A percentile compares a stretch with the other conserved stretches of the same genome.
phyloP scores from a whole-genome alignment of 1,140 invertebrate genomes.

The Anthonomus grandis region DNA sequence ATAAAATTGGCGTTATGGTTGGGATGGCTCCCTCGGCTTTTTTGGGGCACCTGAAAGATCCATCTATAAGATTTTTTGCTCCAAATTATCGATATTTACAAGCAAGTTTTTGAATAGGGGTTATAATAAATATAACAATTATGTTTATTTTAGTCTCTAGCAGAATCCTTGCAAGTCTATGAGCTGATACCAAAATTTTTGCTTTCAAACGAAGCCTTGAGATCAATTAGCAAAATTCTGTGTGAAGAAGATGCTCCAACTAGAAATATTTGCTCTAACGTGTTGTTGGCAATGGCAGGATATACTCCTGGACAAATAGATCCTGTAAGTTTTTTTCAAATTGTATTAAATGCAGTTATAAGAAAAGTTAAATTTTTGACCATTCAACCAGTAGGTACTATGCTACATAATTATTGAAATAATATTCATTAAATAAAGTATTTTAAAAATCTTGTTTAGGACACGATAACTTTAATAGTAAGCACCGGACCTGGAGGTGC shows the following conservation, averaged over 20 bases:
- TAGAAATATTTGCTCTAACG: conserved; percentile 3
- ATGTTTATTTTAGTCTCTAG: conserved; percentile 5
- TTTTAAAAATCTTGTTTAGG: too few species aligned
- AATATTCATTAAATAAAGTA: background rate
- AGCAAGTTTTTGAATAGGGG: conserved; percentile 4
- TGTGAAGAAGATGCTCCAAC: conserved; percentile 7
- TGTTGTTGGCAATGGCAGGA: conserved; percentile 5
- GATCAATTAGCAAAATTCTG: background rate
- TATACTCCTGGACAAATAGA: conserved; percentile 16
- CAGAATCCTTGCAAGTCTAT: conserved; percentile 10
- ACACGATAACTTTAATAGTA: conserved; percentile 2
- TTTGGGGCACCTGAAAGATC: conserved; percentile 50
- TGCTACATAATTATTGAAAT: background rate
- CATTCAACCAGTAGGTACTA: background rate
- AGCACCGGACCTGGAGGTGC: conserved; percentile 5
- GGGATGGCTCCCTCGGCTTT: conserved; percentile 66
- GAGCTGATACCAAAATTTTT: conserved; percentile 20
- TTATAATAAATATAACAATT: background rate
- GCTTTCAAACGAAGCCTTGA: conserved; percentile 11
- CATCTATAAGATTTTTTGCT: conserved; percentile 5
- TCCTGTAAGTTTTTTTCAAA: conserved; percentile 22
- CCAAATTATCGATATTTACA: conserved; percentile 16
- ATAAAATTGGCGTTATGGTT: conserved; percentile 62
- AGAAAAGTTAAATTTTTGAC: too few species aligned
- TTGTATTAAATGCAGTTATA: too few species aligned